Base-by-base conservation (phyloP, 2,113 vertebrate species). In the Reinhardtius hippoglossoides region DNA sequence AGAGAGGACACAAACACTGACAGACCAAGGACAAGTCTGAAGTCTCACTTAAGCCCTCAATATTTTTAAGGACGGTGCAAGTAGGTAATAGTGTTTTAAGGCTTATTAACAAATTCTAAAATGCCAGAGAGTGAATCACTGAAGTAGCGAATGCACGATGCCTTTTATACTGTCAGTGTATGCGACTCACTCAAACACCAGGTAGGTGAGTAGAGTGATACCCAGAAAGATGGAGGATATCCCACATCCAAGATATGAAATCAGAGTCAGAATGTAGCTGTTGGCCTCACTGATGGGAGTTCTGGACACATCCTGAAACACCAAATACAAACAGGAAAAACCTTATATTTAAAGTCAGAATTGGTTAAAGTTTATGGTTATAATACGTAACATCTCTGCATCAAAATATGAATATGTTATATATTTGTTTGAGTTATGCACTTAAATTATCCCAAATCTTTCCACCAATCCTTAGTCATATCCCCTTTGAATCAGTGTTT, bases 151-250 rank as follows among this genome's bases (percentile, higher is more conserved):
- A 31, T 7, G 31, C 6, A 31, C 31, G 6, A 31, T 31, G 31
- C 31, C 37, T 40, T 2, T 40, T 2, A 40, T 40, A 12, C 37
- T 59, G 16, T 57, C 9, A 21, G 10, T 70, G 7, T 55, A 18
- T 18, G 55, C n/a, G 31, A 95, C 96, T 97, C 89, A 98, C 97
- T 93, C 93, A 86, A 97, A 96, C 67, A 75, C 67, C 46, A 96
- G 64, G 69, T 98, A 96, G 0, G 92, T 96, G 88, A 96, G 84
- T 40, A 97, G 81, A 0, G 93, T 95, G 91, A 97, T 50, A 52
- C 94, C 96, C 73, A 98, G 83, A 87, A 97, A 98, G 67, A 97
- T 66, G 70, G 95, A 94, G 40, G 97, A 96, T 63, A 95, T 69
- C 44, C 96, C 96, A 91, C 96, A 97, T 69, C 96, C 95, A 12